Conservation (phyloP, 1,140 invertebrate genomes). For the fruit fly (Drosophila melanogaster) region Release_6_plus_ISO1_MT NT_033777.3:16897001-16897500, state of each 20-base stretch:
- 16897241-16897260: conserved; percentile 31
- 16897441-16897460: conserved; percentile 82
- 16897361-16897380: conserved; percentile 44
- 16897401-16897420: conserved; percentile 3
- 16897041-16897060: conserved; percentile 59
- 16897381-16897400: conserved; percentile 7
- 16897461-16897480: conserved; percentile 83
- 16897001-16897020: conserved; percentile 61
- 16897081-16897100: conserved; percentile 79
- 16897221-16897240: conserved; percentile 2
- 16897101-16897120: conserved; percentile 57
- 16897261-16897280: conserved; percentile 23
- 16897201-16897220: conserved; percentile 35
- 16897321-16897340: conserved; percentile 76
- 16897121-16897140: conserved; percentile 13
- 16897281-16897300: conserved; percentile 74
- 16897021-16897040: conserved; percentile 11
- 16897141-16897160: conserved; percentile 41
- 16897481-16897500: conserved; percentile 82
- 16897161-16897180: conserved; percentile 76
- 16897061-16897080: conserved; percentile 76
- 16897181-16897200: conserved; percentile 68
- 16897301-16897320: conserved; percentile 81
- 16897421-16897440: conserved; percentile 80
- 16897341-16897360: conserved; percentile 47